Base-by-base conservation (phyloP, 2,888 invertebrate genomes). In the Thera obeliscata region DNA sequence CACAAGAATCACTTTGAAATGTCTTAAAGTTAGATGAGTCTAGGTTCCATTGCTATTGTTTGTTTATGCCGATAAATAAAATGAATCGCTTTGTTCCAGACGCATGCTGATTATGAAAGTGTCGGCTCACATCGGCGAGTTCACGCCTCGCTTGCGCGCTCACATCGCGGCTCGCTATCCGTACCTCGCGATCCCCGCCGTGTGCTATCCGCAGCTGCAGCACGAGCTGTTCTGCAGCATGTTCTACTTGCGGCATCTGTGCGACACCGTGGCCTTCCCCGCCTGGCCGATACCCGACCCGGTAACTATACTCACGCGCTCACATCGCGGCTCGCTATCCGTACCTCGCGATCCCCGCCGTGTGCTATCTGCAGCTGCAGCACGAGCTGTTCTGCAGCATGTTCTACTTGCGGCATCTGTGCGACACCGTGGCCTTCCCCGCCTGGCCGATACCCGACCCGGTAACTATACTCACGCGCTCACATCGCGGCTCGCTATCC, bases 211-310 rank as follows among this genome's bases (percentile, higher is more conserved):
- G 41, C 99, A 99, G 90, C 94, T 99, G 78, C 98, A 98, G 82
- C 95, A 96, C 79, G 99, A 99, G 94, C 95, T 99, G 63, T 99
- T 99, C 95, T 99, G 99, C 93, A 98, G 98, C 90, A 98, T 98
- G 88, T 99, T 99, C 94, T 99, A 99, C 91, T 94, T 99, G 83
- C 95, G 99, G 2, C 99, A 99, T 92, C 95, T 99, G 75, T 99
- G 99, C 91, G 98, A 99, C 90, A 96, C 95, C 5, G 92, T 91
- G 49, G 95, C 95, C 78, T 99, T 99, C 93, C 99, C 99, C 4
- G 97, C 99, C 86, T 99, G 99, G 99, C 98, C 98, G 2, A 99
- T 99, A 84, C 96, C 73, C 5, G 69, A 75, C 3, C 73, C 72
- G 41, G 71, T 74, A 12, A 69, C 55, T 71, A 52, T 52, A 22